Evolutionary conservation across 2,797 vertebrate genomes (phyloP).

Genomic region (Prionace glauca): DNA sequence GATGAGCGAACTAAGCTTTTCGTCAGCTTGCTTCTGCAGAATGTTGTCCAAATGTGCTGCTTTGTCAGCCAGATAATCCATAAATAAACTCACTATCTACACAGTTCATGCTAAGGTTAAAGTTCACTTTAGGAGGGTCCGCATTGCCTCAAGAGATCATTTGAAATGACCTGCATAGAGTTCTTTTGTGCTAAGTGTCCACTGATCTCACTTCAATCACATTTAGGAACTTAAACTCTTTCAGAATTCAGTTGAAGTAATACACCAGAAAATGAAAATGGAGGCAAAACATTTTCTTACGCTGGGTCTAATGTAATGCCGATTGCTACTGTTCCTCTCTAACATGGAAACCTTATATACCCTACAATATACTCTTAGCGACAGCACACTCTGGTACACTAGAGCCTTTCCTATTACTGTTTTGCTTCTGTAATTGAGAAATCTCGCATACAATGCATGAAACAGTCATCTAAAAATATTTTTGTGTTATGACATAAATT

Average conservation of each 20-base stretch:
- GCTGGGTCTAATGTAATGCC: not conserved
- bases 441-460: not conserved
- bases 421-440: not conserved
- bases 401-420: too few relatives aligned
- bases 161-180: not conserved
- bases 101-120: slow-evolving; percentile 25
- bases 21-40: not conserved
- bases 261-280: not conserved
- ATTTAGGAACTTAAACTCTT: not conserved
- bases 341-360: not conserved
- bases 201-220: not conserved
- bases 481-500: not conserved
- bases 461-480: not conserved
- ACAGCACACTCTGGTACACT: not conserved
- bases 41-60: not conserved
- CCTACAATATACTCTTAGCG: not conserved
- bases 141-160: not conserved
- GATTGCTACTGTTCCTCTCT: not conserved
- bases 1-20: not conserved
- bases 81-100: slow-evolving; percentile 9
- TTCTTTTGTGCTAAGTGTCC: not conserved
- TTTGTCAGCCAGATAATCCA: slow-evolving; percentile 16
- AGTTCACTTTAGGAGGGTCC: not conserved
- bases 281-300: not conserved
- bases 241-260: not conserved